These are phyloP conservation scores for Ceramica pisi DNA, from an alignment of 2,888 invertebrate genomes.

Conservation along the genomic window DNA sequence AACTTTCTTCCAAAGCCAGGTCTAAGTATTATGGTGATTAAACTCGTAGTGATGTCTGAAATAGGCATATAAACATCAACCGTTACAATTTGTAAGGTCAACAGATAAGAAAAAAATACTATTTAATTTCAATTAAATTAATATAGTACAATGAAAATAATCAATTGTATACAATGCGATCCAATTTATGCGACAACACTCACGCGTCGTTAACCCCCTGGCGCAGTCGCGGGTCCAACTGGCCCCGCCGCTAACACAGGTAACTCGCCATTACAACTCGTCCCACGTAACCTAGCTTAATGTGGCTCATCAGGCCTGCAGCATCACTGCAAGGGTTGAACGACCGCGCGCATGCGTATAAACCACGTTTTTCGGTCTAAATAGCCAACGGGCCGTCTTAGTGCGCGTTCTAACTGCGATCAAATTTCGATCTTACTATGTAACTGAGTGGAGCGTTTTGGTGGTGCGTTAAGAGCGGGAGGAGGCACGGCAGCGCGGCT, in stretches of 20 bases:
- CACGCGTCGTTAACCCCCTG: conserved; percentile 10
- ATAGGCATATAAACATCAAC: too few species aligned
- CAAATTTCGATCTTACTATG: conserved; percentile 90
- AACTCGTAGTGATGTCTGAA: too few species aligned
- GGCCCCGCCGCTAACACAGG: conserved; percentile 53
- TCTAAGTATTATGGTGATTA: background rate
- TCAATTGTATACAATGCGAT: background rate
- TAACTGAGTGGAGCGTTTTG: conserved; percentile 85
- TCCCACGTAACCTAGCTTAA: conserved; percentile 70
- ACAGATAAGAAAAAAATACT: too few species aligned
- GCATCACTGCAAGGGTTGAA: conserved; percentile 85
- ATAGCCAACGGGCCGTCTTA: conserved; percentile 85
- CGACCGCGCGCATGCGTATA: conserved; percentile 84
- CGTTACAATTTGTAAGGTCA: too few species aligned
- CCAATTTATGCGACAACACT: background rate
- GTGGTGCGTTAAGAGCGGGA: conserved; percentile 71
- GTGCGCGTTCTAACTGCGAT: conserved; percentile 86
- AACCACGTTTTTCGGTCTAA: conserved; percentile 77
- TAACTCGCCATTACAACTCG: conserved; percentile 59
- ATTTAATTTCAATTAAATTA: too few species aligned
- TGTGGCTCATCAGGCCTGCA: conserved; percentile 77
- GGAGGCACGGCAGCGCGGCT: conserved; percentile 63
- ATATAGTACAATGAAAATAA: too few species aligned
- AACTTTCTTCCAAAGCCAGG: background rate
- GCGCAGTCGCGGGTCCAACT: conserved; percentile 16